Evolutionary conservation across 2,797 vertebrate genomes (phyloP), one percentile per base, ranked within the genome.

Genomic region (Nyctibius grandis): DNA sequence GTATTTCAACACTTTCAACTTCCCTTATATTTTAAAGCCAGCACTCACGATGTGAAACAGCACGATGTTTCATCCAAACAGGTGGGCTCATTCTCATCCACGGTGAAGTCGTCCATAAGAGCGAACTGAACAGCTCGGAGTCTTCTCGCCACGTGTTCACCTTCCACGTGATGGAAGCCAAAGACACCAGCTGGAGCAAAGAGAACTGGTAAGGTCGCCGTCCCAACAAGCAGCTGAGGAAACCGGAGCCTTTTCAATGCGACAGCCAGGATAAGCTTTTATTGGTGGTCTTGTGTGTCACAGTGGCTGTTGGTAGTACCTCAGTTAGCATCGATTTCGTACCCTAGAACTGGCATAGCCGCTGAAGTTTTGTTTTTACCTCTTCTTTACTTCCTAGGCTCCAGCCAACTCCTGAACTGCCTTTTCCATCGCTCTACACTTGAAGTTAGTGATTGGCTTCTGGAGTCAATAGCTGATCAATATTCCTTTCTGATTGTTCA

Each of bases 131-230:
- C 97, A 95, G 83, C 31, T 99, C 99, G 0, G 91, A 97, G 8
- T 79, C 51, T 18, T 99, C 99, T 0, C 99, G 99, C 34, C 99
- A 99, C 0, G 99, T 89, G 11, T 99, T 99, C 93, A 98, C 99
- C 25, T 99, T 99, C 98, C 99, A 99, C 9, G 78, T 99, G 79
- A 99, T 99, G 99, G 99, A 99, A 60, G 97, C 98, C 5, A 93
- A 98, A 67, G 98, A 97, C 91, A 98, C 99, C 3, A 57, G 44
- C 74, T 99, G 99, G 99, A 99, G 98, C 97, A 97, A 98, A 0
- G 98, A 99, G 51, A 99, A 99, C 98, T 99, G 99, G 99, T 99
- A 97, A 81, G 78, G 47, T 4, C 3, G 0, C 40, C n/a, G 19
- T 50, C 48, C 34, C 12, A 21, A 31, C 26, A 5, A 19, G 36